Conservation (phyloP, 2,113 vertebrate species). For the Proterorhinus semilunaris region DNA sequence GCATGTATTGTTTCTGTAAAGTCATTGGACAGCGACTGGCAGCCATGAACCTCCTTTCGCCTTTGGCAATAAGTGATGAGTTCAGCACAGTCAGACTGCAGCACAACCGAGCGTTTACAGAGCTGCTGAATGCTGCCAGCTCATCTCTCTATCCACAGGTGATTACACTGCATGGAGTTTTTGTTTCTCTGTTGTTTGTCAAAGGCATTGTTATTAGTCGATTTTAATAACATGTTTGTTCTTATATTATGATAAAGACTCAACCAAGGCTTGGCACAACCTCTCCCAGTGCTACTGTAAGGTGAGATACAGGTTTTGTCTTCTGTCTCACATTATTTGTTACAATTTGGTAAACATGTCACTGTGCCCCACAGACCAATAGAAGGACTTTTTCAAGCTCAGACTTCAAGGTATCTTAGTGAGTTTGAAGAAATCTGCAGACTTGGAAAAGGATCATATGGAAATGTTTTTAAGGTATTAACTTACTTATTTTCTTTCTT, state of each 20-base stretch:
- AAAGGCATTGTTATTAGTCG: not conserved
- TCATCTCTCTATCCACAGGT: constrained; percentile 75
- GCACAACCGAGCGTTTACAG: constrained; percentile 90
- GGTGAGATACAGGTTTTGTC: constrained; percentile 49
- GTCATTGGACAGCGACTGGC: constrained; percentile 90
- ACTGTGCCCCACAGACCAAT: constrained; percentile 74
- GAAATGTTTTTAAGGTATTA: constrained; percentile 91
- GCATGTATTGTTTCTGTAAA: constrained; percentile 49
- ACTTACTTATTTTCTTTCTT: not conserved
- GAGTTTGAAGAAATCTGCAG: constrained; percentile 91
- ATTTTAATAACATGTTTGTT: not conserved
- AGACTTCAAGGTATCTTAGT: constrained; percentile 91
- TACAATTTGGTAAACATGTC: not conserved
- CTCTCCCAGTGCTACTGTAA: constrained; percentile 46
- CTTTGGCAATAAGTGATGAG: constrained; percentile 90
- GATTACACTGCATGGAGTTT: not conserved
- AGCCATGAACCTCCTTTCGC: constrained; percentile 88
- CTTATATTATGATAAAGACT: constrained; percentile 51
- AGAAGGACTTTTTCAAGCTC: constrained; percentile 86
- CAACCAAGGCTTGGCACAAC: constrained; percentile 51
- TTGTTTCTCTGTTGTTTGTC: not conserved
- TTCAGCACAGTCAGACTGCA: constrained; percentile 92
- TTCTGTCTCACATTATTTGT: not conserved
- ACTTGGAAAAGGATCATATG: constrained; percentile 93
- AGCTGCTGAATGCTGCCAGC: constrained; percentile 81